Evolutionary conservation across 2,888 invertebrate species (phyloP).

Genomic region (Melolontha melolontha): DNA sequence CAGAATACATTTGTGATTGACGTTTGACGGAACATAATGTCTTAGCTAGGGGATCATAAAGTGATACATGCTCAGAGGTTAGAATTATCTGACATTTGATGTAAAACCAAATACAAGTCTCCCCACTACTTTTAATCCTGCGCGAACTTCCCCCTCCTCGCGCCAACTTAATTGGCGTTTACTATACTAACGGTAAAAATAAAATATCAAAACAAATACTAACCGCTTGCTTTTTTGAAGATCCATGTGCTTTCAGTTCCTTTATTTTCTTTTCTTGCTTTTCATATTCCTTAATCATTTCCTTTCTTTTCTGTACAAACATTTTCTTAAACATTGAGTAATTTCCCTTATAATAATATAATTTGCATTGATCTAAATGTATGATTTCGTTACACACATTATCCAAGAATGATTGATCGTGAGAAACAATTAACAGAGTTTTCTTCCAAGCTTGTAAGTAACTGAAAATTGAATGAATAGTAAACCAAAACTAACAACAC

Average conservation of each 20-base stretch:
- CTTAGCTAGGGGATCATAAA: too few relatives aligned
- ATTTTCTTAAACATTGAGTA: slow-evolving; percentile 99
- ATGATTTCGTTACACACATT: slow-evolving; percentile 99
- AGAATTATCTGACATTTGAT: too few relatives aligned
- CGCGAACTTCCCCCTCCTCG: too few relatives aligned
- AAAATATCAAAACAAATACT: slow-evolving; percentile 50
- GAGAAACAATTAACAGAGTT: slow-evolving; percentile 96
- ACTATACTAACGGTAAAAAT: slow-evolving; percentile 10
- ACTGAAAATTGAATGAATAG: slow-evolving; percentile 66
- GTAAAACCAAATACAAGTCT: too few relatives aligned
- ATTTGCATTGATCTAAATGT: slow-evolving; percentile 93
- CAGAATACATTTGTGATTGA: too few relatives aligned
- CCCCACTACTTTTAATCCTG: too few relatives aligned
- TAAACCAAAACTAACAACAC: neutral
- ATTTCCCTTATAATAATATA: slow-evolving; percentile 97
- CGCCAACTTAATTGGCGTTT: too few relatives aligned
- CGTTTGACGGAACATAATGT: too few relatives aligned
- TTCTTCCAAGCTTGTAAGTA: slow-evolving; percentile 99
- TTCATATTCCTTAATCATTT: slow-evolving; percentile 96
- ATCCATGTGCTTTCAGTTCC: slow-evolving; percentile 94
- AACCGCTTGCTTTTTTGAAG: slow-evolving; percentile 93
- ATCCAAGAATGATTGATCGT: slow-evolving; percentile 99
- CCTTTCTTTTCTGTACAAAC: slow-evolving; percentile 95
- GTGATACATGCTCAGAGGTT: too few relatives aligned
- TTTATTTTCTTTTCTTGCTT: slow-evolving; percentile 97